Conservation (phyloP, 1,140 invertebrate genomes). For the Planococcus citri region DNA sequence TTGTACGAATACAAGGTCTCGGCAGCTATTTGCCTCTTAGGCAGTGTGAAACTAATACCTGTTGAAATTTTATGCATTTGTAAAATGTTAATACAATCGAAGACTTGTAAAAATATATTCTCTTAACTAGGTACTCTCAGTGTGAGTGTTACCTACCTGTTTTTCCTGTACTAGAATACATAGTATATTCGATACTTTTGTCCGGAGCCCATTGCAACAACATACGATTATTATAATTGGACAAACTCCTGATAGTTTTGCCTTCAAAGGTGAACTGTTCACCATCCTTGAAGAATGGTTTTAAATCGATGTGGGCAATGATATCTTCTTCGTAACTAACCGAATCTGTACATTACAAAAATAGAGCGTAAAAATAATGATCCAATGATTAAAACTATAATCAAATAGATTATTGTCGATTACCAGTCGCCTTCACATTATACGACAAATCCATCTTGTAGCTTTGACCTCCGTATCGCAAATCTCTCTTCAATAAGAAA, state of each 20-base stretch:
- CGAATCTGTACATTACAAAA: not conserved
- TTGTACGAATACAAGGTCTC: not conserved
- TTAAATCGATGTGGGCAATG: not conserved
- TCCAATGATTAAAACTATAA: no score
- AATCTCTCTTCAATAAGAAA: conserved; percentile 5
- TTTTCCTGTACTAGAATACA: not conserved
- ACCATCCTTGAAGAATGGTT: not conserved
- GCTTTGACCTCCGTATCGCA: not conserved
- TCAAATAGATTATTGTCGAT: not conserved
- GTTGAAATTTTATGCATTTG: not conserved
- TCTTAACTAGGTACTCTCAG: no score
- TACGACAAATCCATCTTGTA: conserved; percentile 12
- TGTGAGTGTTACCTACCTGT: not conserved
- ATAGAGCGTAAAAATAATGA: no score
- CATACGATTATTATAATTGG: not conserved
- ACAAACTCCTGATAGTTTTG: conserved; percentile 10
- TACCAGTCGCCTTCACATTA: not conserved
- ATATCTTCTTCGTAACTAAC: conserved; percentile 5
- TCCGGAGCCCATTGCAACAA: not conserved
- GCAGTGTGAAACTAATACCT: not conserved
- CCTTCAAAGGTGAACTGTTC: conserved; percentile 8
- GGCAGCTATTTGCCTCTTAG: not conserved
- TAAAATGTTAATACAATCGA: no score
- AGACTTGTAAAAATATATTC: no score
- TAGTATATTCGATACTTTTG: not conserved